These are phyloP conservation scores for Molorchus minor DNA, from an alignment of 2,888 invertebrate species.

Conservation along the genomic window DNA sequence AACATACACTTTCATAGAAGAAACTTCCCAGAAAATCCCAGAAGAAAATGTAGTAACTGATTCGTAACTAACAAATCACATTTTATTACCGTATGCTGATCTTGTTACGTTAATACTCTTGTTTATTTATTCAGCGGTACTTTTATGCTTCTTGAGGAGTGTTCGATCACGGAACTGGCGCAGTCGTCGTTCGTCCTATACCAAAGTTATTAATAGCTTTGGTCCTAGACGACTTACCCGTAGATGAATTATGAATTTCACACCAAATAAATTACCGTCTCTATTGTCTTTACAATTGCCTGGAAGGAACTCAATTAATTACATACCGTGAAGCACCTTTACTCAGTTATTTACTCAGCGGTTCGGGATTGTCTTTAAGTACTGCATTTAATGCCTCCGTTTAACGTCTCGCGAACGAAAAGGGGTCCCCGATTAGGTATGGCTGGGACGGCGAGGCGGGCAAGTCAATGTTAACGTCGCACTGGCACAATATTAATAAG, in stretches of 20 bases:
- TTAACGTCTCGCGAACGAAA: slow-evolving; percentile 8
- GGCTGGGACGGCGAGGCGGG: slow-evolving; percentile 14
- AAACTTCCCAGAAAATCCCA: too few species aligned
- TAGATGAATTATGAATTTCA: slow-evolving; percentile 26
- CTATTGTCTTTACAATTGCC: slow-evolving; percentile 19
- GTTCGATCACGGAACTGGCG: too few species aligned
- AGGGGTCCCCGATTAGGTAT: slow-evolving; percentile 24
- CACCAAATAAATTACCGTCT: slow-evolving; percentile 28
- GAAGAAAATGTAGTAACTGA: too few species aligned
- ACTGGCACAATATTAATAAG: slow-evolving; percentile 56
- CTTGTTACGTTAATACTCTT: too few species aligned
- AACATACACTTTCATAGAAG: too few species aligned
- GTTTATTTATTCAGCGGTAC: too few species aligned
- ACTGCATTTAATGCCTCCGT: slow-evolving; percentile 44
- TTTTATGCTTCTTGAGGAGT: too few species aligned
- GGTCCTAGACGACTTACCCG: slow-evolving; percentile 10
- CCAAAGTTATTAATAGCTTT: too few species aligned
- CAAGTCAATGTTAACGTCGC: slow-evolving; percentile 41
- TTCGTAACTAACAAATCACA: too few species aligned
- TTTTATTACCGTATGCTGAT: too few species aligned
- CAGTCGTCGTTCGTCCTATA: too few species aligned
- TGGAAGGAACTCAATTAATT: slow-evolving; percentile 48
- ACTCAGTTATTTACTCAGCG: slow-evolving; percentile 48
- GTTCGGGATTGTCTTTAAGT: slow-evolving; percentile 48
- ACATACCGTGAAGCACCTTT: slow-evolving; percentile 53